Base-by-base conservation (phyloP, 2,113 vertebrate species). In the Pedetes capensis region DNA sequence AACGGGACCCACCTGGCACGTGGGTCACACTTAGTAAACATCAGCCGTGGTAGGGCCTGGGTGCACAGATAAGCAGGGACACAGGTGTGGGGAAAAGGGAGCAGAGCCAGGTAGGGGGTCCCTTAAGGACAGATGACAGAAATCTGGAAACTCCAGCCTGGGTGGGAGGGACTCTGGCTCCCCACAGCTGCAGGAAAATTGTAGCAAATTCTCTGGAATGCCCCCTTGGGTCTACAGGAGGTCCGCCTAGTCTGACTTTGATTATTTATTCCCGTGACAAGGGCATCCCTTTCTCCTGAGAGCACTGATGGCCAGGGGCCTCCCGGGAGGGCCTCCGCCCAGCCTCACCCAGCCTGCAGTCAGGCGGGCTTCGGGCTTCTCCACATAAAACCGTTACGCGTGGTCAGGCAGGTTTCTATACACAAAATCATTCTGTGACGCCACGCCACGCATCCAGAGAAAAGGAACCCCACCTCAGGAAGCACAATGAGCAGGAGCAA, bases 401-500 rank as follows among this genome's bases (percentile, higher is more conserved):
- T 22, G 6, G 8, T 86, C 51, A 47, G 16, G 74, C 44, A 55
- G 72, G 49, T 47, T 94, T 86, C 91, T 59, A 80, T 4, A 88
- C 69, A 25, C 44, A 74, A 91, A 91, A 44, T 80, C 49, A 34
- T 18, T 29, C 22, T 1, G 11, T 51, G 51, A n/a, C 5, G 10
- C 59, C 64, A 83, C 8, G 25, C 39, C 3, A 39, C 27, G 1
- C 29, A 66, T 25, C 63, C 83, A 66, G 59, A 0, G 0, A 68
- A 61, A 72, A 75, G 0, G 7, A 79, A 78, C n/a, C 51, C 85
- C 78, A 27, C 32, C 75, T 74, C 32, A 2, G 0, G 55, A 86
- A 84, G 87, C 74, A 94, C 72, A 69, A 87, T 81, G 37, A 85
- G 59, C 27, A 0, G 51, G 47, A 57, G 66, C 57, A 37, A 86